Conservation (phyloP, 2,888 invertebrate species). For the Tholera decimalis region DNA sequence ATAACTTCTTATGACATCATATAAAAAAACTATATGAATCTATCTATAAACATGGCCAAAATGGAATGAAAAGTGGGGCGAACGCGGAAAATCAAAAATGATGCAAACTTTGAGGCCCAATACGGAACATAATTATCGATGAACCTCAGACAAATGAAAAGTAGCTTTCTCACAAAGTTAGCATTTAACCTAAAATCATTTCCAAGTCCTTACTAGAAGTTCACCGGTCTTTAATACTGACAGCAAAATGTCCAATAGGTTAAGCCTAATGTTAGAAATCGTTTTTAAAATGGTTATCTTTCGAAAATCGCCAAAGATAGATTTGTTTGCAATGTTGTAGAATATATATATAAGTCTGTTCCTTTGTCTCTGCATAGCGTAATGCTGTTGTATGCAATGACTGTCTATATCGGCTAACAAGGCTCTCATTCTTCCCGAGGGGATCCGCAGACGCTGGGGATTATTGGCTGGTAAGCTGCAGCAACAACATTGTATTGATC, state of each 20-base stretch:
- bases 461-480: conserved; percentile 19
- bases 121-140: too few relatives aligned
- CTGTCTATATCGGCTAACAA: conserved; percentile 20
- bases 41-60: too few relatives aligned
- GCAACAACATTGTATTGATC: conserved; percentile 43
- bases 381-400: conserved; percentile 6
- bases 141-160: not conserved
- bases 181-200: not conserved
- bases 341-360: too few relatives aligned
- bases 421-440: conserved; percentile 17
- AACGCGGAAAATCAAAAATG: too few relatives aligned
- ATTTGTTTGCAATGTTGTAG: not conserved
- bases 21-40: too few relatives aligned
- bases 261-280: too few relatives aligned
- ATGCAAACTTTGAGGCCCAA: too few relatives aligned
- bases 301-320: not conserved
- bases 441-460: conserved; percentile 8
- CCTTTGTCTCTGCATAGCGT: not conserved
- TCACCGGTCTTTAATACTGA: not conserved
- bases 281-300: not conserved
- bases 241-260: too few relatives aligned
- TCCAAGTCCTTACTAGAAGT: not conserved
- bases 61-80: too few relatives aligned
- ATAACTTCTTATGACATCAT: too few relatives aligned
- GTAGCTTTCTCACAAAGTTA: not conserved